Conservation (phyloP, 2,113 vertebrate species). For the Morone chrysops region DNA sequence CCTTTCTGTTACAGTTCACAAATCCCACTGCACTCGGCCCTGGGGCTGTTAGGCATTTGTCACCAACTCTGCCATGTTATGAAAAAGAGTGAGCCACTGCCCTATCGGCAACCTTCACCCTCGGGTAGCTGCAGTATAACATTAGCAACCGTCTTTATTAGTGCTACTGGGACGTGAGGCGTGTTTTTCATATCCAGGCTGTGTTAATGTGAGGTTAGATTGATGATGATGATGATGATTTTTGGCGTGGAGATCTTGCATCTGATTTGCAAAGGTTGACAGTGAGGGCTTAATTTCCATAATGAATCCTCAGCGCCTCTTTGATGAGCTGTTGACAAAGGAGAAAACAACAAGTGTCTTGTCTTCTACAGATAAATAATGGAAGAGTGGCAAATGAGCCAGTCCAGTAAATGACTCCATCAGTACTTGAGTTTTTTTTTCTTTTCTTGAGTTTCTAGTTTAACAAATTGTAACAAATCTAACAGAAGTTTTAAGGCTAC, state of each 20-base stretch:
- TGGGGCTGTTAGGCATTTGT: slow-evolving; percentile 61
- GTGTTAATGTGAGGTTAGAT: slow-evolving; percentile 77
- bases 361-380: slow-evolving; percentile 52
- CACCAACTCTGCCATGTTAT: slow-evolving; percentile 38
- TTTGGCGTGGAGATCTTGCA: slow-evolving; percentile 51
- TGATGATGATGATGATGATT: slow-evolving; percentile 67
- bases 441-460: slow-evolving; percentile 19
- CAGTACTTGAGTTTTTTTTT: background rate
- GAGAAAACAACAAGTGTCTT: slow-evolving; percentile 71
- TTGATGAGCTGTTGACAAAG: slow-evolving; percentile 73
- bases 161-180: slow-evolving; percentile 58
- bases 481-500: slow-evolving; percentile 43
- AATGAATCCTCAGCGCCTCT: slow-evolving; percentile 71
- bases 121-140: slow-evolving; percentile 32
- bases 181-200: slow-evolving; percentile 64
- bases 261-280: slow-evolving; percentile 70
- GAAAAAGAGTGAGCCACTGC: slow-evolving; percentile 30
- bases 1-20: slow-evolving; percentile 64
- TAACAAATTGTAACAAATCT: slow-evolving; percentile 55
- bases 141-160: slow-evolving; percentile 70
- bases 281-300: slow-evolving; percentile 74
- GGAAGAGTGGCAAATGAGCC: slow-evolving; percentile 54
- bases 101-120: slow-evolving; percentile 48
- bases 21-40: slow-evolving; percentile 42
- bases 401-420: slow-evolving; percentile 50